Base-by-base conservation (phyloP, 92 coral and sea anemone genomes). In the Phymanthus crucifer region DNA sequence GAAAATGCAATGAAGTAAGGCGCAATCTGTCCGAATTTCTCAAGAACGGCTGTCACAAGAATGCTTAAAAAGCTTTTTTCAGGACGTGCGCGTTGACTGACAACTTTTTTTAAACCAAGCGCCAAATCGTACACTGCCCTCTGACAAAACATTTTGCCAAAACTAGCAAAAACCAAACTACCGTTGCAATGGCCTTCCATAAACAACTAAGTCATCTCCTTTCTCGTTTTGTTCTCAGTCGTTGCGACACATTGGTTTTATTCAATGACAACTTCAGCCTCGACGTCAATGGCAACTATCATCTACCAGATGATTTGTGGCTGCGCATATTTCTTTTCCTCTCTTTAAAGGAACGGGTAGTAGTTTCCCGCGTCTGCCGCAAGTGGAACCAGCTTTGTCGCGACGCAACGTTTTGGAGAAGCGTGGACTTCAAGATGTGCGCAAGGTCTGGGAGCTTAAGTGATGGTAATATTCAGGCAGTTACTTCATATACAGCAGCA, bases 341-440 rank as follows among this genome's bases (percentile, higher is more conserved):
- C 46, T 47, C 88, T 26, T 77, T 92, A 31, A 83, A 85, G 71
- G 93, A 94, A 32, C 87, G 97, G 69, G 84, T 76, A 33, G 87
- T 82, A 48, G 80, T 81, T 16, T 90, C 97, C 4, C 81, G 80
- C 48, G 91, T 88, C 31, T 94, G 97, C 76, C 90, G 83, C 45
- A 80, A 89, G 27, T 94, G 98, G 98, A 89, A 92, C 78, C 83
- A 72, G 33, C 89, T 94, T 48, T 92, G 94, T 71, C 87, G 90
- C 45, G 98, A 94, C 79, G 76, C 94, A 24, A 83, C 80, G 45
- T 90, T 94, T 76, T 94, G 98, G 98, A 79, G 94, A 72, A 85
- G 71, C 54, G 91, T 94, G 14, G 88, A 94, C 83, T 91, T 94
- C 70, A 71, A 88, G 64, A 78, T 75, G 34, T 91, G 84, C 52